Conservation (phyloP, 2,113 vertebrate species). For the Pelecanus crispus region DNA sequence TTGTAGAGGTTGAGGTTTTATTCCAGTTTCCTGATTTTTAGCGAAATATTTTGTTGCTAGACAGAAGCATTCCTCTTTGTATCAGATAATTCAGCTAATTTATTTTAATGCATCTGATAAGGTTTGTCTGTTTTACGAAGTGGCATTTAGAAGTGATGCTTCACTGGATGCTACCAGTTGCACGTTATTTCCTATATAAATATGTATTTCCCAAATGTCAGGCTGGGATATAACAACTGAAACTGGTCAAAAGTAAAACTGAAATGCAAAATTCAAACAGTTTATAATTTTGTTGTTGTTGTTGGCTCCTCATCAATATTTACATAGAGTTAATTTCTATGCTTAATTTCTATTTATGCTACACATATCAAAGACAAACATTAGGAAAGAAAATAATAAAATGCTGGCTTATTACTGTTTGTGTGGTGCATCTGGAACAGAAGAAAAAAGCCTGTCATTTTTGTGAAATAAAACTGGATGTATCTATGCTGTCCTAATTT, state of each 20-base stretch:
- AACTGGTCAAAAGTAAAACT: not conserved
- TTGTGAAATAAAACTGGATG: not conserved
- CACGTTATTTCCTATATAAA: not conserved
- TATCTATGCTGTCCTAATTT: not conserved
- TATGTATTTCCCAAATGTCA: not conserved
- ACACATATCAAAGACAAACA: not conserved
- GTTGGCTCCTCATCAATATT: not conserved
- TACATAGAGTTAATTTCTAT: not conserved
- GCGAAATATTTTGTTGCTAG: not conserved
- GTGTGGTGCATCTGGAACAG: not conserved
- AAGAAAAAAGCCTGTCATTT: not conserved
- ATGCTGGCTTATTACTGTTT: not conserved
- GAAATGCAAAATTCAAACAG: not conserved
- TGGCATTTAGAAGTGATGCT: not conserved
- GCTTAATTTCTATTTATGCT: not conserved
- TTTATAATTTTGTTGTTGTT: not conserved
- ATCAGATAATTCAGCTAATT: not conserved
- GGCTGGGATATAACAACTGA: not conserved
- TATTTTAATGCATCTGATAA: not conserved
- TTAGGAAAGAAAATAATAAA: not conserved
- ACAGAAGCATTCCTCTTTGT: not conserved
- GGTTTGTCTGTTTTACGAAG: not conserved
- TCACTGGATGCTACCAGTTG: not conserved
- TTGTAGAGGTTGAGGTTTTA: not conserved
- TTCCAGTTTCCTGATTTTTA: not conserved